phyloP scores from a whole-genome alignment of 2,113 vertebrate genomes.

The Rhodinocichla rosea region DNA sequence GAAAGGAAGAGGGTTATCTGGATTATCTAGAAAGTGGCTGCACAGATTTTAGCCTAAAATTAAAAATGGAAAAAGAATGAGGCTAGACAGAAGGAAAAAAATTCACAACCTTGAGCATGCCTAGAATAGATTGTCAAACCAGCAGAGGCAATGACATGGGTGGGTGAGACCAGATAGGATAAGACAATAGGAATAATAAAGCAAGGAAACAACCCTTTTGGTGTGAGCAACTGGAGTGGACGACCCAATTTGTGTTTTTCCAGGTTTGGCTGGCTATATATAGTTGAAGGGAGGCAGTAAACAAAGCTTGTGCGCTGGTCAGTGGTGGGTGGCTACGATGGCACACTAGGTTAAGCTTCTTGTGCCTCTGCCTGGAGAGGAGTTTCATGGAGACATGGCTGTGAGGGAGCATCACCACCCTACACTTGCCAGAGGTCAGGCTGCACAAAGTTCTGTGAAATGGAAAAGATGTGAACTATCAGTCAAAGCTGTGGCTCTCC shows the following conservation, averaged over 20 bases:
- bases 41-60: slow-evolving; percentile 41
- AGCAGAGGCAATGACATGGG: slow-evolving; percentile 18
- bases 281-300: not conserved
- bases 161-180: slow-evolving; percentile 55
- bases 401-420: not conserved
- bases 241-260: not conserved
- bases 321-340: not conserved
- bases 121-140: slow-evolving; percentile 17
- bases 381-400: not conserved
- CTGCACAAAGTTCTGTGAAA: not conserved
- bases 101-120: not conserved
- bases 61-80: slow-evolving; percentile 54
- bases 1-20: slow-evolving; percentile 61
- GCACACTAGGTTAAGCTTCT: not conserved
- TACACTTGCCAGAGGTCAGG: not conserved
- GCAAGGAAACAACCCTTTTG: slow-evolving; percentile 27
- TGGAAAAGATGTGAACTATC: not conserved
- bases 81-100: slow-evolving; percentile 28
- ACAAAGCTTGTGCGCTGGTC: not conserved
- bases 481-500: not conserved
- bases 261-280: not conserved
- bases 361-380: not conserved
- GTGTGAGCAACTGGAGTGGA: not conserved
- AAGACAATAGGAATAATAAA: slow-evolving; percentile 27
- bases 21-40: slow-evolving; percentile 51